Evolutionary conservation across 92 coral and sea anemone species (phyloP).

Genomic region (Actinostola sp.): DNA sequence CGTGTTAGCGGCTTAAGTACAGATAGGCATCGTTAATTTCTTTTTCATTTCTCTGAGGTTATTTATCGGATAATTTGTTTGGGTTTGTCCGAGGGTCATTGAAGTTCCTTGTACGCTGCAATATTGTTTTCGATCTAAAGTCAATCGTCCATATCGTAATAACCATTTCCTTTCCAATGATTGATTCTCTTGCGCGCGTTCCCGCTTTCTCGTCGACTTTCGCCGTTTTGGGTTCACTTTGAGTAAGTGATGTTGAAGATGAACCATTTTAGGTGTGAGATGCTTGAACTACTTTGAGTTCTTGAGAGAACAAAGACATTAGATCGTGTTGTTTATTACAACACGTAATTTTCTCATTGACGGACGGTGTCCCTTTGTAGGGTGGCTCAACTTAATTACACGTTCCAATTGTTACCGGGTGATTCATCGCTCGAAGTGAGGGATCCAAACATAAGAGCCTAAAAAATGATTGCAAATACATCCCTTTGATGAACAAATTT

Average conservation of each 20-base stretch:
- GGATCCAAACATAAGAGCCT: background rate
- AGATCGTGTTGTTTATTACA: constrained; percentile 20
- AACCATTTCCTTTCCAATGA: constrained; percentile 8
- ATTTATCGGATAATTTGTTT: constrained; percentile 65
- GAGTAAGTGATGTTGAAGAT: background rate
- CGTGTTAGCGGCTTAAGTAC: constrained; percentile 43
- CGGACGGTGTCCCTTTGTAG: constrained; percentile 22
- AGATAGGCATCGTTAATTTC: constrained; percentile 62
- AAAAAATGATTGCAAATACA: background rate
- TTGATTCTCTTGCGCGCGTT: background rate
- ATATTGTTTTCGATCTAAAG: constrained; percentile 25
- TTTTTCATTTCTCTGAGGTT: constrained; percentile 63
- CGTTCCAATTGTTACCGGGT: constrained; percentile 19
- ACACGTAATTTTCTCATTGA: constrained; percentile 19
- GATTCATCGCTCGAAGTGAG: constrained; percentile 4
- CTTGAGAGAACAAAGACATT: constrained; percentile 22
- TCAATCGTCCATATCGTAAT: constrained; percentile 31
- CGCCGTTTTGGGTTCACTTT: background rate
- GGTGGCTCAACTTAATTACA: constrained; percentile 17
- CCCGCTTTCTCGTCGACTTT: background rate
- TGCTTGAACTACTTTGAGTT: constrained; percentile 18
- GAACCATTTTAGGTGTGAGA: constrained; percentile 7
- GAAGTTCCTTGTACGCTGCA: constrained; percentile 4
- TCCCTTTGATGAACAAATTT: background rate
- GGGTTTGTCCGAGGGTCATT: constrained; percentile 57